Evolutionary conservation across 2,888 invertebrate genomes (phyloP).

Genomic region (Amphipoea lucens): DNA sequence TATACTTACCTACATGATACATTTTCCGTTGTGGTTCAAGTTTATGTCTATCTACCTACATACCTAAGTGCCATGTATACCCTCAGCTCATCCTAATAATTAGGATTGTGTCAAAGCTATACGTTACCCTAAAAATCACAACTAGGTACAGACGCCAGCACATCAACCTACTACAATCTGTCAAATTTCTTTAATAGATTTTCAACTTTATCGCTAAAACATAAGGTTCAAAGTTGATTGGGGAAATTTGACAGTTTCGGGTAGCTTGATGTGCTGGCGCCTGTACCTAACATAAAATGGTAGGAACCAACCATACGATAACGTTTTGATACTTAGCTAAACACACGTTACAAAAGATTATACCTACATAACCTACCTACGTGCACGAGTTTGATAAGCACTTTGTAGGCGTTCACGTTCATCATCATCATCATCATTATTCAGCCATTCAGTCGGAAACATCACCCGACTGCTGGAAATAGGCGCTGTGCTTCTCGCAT

Average conservation of each 20-base stretch:
- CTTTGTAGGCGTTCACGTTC: not conserved
- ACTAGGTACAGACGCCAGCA: too few species aligned
- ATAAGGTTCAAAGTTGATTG: too few species aligned
- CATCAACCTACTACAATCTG: too few species aligned
- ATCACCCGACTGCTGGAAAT: not conserved
- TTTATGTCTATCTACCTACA: constrained; percentile 5
- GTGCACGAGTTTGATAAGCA: not conserved
- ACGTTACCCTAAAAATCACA: not conserved
- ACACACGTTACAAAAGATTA: not conserved
- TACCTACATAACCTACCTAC: not conserved
- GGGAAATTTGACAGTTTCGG: too few species aligned
- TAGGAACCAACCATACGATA: not conserved
- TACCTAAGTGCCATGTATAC: constrained; percentile 5
- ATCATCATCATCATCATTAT: not conserved
- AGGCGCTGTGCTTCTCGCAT: not conserved
- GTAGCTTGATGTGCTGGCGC: too few species aligned
- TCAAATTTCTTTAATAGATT: too few species aligned
- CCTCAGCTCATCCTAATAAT: not conserved
- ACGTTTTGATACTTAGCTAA: not conserved
- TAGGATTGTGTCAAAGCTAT: not conserved
- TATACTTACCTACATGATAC: constrained; percentile 23
- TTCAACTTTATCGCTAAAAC: too few species aligned
- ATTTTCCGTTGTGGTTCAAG: constrained; percentile 45
- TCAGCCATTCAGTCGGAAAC: too few species aligned
- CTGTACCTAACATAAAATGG: not conserved